Percentiles rank a stretch among this genome's conserved stretches.
Evolutionary conservation across 2,797 vertebrate species (phyloP).

Genomic region (Rhynchonycteris naso): DNA sequence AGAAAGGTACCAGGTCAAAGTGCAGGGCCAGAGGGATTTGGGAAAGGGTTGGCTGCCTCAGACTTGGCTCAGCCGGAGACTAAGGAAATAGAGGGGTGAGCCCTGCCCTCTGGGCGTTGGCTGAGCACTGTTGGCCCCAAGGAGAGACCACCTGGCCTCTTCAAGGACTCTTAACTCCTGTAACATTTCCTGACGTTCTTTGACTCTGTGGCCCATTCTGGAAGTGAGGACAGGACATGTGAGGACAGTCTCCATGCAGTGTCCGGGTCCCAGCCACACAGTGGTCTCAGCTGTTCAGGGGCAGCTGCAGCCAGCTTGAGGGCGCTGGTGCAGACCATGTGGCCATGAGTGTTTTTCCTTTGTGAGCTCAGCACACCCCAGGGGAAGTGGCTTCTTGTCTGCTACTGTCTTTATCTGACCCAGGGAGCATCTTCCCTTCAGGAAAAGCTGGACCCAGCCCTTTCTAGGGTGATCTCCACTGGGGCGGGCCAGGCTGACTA

Average conservation of each 20-base stretch:
- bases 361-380: not conserved
- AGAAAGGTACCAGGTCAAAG: not conserved
- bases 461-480: not conserved
- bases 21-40: not conserved
- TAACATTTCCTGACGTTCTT: not conserved
- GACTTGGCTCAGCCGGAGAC: not conserved
- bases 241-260: not conserved
- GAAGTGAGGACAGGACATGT: not conserved
- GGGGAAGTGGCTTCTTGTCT: not conserved
- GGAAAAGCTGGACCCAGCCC: not conserved
- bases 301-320: not conserved
- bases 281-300: not conserved
- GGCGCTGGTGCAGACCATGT: fast-evolving
- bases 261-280: not conserved
- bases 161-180: not conserved
- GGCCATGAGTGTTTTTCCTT: not conserved
- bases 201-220: not conserved
- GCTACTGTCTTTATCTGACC: not conserved
- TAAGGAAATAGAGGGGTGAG: not conserved
- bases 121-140: not conserved
- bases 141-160: not conserved
- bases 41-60: not conserved
- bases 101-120: not conserved
- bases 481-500: not conserved
- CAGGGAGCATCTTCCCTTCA: not conserved